phyloP scores from a whole-genome alignment of 1,140 invertebrate genomes.

The Leptinotarsa defecta region DNA sequence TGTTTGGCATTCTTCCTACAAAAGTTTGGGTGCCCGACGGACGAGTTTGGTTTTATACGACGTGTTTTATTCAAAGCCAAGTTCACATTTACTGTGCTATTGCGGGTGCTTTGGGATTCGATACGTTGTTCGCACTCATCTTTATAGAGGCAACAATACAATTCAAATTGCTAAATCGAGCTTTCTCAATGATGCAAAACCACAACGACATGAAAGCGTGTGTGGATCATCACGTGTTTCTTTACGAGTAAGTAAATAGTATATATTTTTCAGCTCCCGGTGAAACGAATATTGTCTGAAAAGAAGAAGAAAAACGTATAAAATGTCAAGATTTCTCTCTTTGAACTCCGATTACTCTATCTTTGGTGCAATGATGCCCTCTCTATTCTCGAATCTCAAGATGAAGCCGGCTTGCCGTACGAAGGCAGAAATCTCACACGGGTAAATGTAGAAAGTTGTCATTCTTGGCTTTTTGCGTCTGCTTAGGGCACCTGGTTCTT shows the following conservation, averaged over 20 bases:
- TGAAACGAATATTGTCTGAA: too few relatives aligned
- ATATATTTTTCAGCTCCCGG: too few relatives aligned
- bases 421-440: too few relatives aligned
- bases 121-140: background rate
- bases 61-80: background rate
- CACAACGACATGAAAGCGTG: background rate
- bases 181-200: conserved; percentile 1
- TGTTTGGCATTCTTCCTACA: background rate
- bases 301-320: too few relatives aligned
- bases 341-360: too few relatives aligned
- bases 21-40: background rate
- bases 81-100: background rate
- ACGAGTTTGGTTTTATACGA: background rate
- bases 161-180: background rate
- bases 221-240: background rate
- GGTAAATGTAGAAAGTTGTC: too few relatives aligned
- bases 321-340: too few relatives aligned
- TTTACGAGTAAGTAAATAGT: background rate
- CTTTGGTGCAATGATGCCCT: too few relatives aligned
- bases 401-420: too few relatives aligned
- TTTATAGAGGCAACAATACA: background rate
- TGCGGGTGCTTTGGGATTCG: background rate
- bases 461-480: too few relatives aligned
- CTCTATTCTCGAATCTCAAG: too few relatives aligned
- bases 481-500: too few relatives aligned